Conservation (phyloP, 1,140 invertebrate genomes). For the Sarcophaga bullata region DNA sequence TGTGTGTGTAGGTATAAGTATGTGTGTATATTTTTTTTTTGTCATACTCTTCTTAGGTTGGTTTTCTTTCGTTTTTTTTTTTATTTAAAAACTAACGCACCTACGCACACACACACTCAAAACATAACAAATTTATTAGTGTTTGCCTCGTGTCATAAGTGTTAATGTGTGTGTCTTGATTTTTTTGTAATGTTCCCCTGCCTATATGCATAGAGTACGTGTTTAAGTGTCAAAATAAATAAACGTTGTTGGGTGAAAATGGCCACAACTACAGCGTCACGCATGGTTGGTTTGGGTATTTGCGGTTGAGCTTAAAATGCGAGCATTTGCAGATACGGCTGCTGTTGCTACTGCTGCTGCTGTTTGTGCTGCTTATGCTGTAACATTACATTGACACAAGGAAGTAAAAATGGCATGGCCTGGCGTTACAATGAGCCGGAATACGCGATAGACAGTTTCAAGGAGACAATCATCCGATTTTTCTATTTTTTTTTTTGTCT, state of each 20-base stretch:
- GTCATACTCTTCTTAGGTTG: background rate
- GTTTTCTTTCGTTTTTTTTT: background rate
- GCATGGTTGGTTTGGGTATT: background rate
- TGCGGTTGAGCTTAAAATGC: background rate
- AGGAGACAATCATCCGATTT: background rate
- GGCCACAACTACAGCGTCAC: background rate
- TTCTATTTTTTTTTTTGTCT: background rate
- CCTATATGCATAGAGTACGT: background rate
- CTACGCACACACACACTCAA: background rate
- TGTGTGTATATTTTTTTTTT: too few relatives aligned
- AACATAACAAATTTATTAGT: conserved; percentile 11
- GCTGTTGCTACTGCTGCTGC: too few relatives aligned
- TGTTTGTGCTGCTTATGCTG: too few relatives aligned
- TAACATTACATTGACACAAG: conserved; percentile 4
- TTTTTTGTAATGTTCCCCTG: background rate
- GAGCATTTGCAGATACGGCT: background rate
- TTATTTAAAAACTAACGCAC: background rate
- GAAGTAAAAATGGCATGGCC: background rate
- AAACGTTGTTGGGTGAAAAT: background rate
- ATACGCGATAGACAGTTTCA: background rate
- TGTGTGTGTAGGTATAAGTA: too few relatives aligned
- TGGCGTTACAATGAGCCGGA: background rate
- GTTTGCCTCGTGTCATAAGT: background rate
- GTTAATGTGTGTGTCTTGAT: background rate
- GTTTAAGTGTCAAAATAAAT: conserved; percentile 15